A percentile compares a stretch with the other conserved stretches of the same genome.
These are phyloP conservation scores for Epistrophella euchroma DNA, from an alignment of 2,888 invertebrate species.

Conservation along the genomic window DNA sequence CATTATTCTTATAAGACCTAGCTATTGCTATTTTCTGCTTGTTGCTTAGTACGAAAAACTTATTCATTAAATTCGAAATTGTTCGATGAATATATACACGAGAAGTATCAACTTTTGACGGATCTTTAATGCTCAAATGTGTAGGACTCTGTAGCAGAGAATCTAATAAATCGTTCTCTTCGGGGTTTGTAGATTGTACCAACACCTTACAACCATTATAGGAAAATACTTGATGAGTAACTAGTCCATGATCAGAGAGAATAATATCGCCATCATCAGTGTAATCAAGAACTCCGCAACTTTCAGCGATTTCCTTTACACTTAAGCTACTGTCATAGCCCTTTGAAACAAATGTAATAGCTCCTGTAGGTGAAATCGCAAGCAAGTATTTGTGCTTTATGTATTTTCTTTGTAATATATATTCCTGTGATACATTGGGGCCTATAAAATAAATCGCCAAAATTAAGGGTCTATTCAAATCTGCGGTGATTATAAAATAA, in stretches of 20 bases:
- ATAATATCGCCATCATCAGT: conserved; percentile 20
- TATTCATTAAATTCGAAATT: background rate
- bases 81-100: background rate
- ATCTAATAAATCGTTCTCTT: conserved; percentile 3
- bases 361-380: conserved; percentile 17
- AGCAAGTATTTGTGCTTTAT: background rate
- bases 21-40: background rate
- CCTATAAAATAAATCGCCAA: conserved; percentile 18
- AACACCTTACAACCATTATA: conserved; percentile 11
- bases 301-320: conserved; percentile 7
- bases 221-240: background rate
- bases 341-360: conserved; percentile 19
- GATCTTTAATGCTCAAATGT: too few relatives aligned
- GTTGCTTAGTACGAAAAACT: conserved; percentile 4
- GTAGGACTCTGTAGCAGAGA: background rate
- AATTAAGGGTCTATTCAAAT: background rate
- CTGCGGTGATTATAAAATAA: background rate
- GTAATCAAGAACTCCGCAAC: conserved; percentile 24
- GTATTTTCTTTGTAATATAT: background rate
- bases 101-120: background rate
- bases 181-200: background rate
- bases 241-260: background rate
- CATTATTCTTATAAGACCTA: background rate
- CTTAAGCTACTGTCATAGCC: conserved; percentile 9
- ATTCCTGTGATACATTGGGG: conserved; percentile 1